phyloP scores from a whole-genome alignment of 2,113 vertebrate species.

The Helogale parvula region DNA sequence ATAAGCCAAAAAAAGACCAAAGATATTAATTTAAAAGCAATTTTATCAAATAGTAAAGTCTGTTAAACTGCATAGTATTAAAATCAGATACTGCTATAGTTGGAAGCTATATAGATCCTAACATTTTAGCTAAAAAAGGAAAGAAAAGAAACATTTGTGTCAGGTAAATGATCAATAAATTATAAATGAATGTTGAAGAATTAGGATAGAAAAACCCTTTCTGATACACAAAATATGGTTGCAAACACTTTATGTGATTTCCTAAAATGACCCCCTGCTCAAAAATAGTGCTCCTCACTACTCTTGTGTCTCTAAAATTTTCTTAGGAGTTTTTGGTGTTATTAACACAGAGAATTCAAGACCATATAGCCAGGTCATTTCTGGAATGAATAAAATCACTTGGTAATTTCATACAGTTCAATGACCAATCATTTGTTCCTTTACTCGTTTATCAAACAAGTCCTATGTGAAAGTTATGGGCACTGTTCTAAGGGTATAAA shows the following conservation, averaged over 20 bases:
- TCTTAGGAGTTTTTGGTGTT: neutral
- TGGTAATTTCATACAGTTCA: neutral
- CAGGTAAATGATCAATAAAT: conserved; percentile 6
- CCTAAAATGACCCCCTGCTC: neutral
- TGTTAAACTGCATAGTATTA: neutral
- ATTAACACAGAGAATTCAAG: neutral
- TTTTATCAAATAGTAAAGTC: neutral
- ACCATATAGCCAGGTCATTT: neutral
- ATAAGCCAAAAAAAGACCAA: neutral
- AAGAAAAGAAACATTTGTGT: conserved; percentile 3
- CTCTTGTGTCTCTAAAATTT: neutral
- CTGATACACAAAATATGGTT: neutral
- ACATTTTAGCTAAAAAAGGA: neutral
- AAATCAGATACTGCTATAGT: neutral
- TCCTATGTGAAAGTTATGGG: neutral
- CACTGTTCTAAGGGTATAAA: neutral
- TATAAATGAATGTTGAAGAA: neutral
- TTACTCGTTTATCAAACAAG: neutral
- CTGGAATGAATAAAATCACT: neutral
- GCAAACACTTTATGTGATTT: neutral
- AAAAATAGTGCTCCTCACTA: neutral
- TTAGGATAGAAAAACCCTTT: neutral
- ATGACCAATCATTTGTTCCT: neutral
- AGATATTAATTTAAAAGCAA: neutral
- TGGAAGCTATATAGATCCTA: neutral